A percentile compares a stretch with the other conserved stretches of the same genome.
Conservation (phyloP, 1,140 invertebrate genomes). For the Leptoteleia sp. region DNA sequence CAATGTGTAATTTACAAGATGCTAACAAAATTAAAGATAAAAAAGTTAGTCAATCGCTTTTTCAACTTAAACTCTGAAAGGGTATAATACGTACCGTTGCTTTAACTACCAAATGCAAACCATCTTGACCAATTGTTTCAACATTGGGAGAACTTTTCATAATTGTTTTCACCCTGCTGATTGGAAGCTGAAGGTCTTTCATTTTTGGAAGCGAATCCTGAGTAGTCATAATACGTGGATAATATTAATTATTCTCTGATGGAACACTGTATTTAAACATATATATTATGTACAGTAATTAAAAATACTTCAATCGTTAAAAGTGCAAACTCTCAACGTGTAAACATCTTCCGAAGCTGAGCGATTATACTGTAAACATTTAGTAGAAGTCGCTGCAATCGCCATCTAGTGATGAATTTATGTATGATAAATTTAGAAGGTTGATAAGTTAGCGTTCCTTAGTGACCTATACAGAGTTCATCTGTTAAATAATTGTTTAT, state of each 20-base stretch:
- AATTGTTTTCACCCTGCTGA: conserved; percentile 89
- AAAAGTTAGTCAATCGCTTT: too few relatives aligned
- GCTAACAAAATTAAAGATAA: too few relatives aligned
- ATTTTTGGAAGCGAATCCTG: conserved; percentile 71
- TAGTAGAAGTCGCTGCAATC: not conserved
- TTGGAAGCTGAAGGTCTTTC: conserved; percentile 82
- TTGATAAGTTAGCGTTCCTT: too few relatives aligned
- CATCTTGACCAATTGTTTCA: conserved; percentile 88
- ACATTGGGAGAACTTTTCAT: conserved; percentile 94
- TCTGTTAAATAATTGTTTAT: too few relatives aligned
- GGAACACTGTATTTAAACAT: conserved; percentile 15
- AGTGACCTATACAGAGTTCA: too few relatives aligned
- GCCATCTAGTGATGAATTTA: not conserved
- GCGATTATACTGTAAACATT: conserved; percentile 43
- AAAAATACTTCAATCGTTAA: conserved; percentile 40
- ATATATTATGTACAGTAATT: conserved; percentile 48
- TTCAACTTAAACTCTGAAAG: too few relatives aligned
- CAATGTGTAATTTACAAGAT: conserved; percentile 1
- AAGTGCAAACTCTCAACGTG: conserved; percentile 26
- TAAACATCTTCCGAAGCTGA: conserved; percentile 43
- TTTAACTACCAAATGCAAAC: conserved; percentile 86
- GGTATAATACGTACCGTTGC: too few relatives aligned
- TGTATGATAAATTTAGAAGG: too few relatives aligned
- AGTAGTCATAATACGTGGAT: conserved; percentile 67
- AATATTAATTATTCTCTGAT: conserved; percentile 31